Conservation (phyloP, 2,888 invertebrate species). For the Automeris io region DNA sequence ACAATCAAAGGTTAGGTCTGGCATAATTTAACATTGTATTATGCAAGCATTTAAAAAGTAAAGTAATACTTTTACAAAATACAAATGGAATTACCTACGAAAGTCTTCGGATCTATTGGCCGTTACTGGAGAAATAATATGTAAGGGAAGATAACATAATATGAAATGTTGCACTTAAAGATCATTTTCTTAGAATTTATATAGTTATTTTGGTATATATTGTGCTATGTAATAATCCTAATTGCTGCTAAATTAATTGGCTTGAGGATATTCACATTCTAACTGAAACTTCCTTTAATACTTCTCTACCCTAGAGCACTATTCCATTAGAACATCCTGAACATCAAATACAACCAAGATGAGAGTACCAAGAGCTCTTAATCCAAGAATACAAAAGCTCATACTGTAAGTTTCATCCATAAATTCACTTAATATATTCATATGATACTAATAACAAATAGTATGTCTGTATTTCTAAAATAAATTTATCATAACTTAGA, state of each 20-base stretch:
- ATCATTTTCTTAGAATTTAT: conserved; percentile 11
- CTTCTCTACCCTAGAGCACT: background rate
- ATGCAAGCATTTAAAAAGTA: no score
- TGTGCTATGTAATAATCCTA: no score
- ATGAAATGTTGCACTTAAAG: background rate
- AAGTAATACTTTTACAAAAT: no score
- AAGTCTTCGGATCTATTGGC: conserved; percentile 31
- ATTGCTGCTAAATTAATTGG: background rate
- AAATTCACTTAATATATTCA: conserved; percentile 1
- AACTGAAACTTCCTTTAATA: background rate
- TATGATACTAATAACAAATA: background rate
- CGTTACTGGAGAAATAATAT: conserved; percentile 56
- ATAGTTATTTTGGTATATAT: conserved; percentile 8
- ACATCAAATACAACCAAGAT: conserved; percentile 20
- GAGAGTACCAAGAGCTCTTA: conserved; percentile 43
- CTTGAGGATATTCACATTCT: background rate
- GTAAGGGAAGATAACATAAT: conserved; percentile 35
- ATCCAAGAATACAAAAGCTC: conserved; percentile 37
- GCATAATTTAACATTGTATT: no score
- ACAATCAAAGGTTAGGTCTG: no score
- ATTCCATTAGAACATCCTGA: background rate
- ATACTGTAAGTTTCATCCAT: conserved; percentile 41
- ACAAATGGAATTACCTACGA: conserved; percentile 17
- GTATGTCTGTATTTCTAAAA: background rate
- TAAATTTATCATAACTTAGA: no score